Evolutionary conservation across 2,888 invertebrate species (phyloP).

Genomic region (Phengaris alcon): DNA sequence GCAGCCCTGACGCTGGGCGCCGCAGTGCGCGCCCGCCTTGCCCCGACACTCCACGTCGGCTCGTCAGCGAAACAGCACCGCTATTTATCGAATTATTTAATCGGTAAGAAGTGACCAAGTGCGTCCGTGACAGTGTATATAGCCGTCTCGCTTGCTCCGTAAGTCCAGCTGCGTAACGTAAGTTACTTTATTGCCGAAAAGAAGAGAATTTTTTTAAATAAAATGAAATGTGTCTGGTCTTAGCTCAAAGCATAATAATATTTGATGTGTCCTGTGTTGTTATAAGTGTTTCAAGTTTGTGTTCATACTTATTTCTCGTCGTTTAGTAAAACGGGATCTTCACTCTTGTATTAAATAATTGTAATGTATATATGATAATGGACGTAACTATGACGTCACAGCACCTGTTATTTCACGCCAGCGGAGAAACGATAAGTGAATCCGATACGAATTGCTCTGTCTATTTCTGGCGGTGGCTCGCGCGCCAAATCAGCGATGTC

Average conservation of each 20-base stretch:
- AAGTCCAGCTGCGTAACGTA: conserved; percentile 12
- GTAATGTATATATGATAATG: background rate
- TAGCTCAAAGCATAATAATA: background rate
- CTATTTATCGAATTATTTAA: conserved; percentile 69
- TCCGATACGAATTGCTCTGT: conserved; percentile 66
- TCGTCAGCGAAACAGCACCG: conserved; percentile 73
- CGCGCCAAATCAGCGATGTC: conserved; percentile 78
- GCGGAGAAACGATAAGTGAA: conserved; percentile 58
- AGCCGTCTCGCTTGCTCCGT: background rate
- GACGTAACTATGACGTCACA: background rate
- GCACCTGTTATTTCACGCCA: conserved; percentile 13
- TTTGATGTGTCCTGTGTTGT: too few relatives aligned
- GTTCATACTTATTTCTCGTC: too few relatives aligned
- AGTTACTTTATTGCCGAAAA: background rate
- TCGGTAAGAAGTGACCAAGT: conserved; percentile 63
- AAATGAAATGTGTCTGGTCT: conserved; percentile 7
- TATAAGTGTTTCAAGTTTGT: too few relatives aligned
- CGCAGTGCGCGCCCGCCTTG: conserved; percentile 76
- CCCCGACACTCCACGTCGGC: conserved; percentile 80
- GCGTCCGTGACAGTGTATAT: conserved; percentile 23
- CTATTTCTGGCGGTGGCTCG: conserved; percentile 67
- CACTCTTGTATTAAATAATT: background rate
- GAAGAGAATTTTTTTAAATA: too few relatives aligned
- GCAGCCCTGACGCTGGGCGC: conserved; percentile 46
- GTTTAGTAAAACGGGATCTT: too few relatives aligned